Conservation (phyloP, 2,113 vertebrate genomes). For the Candoia aspera region DNA sequence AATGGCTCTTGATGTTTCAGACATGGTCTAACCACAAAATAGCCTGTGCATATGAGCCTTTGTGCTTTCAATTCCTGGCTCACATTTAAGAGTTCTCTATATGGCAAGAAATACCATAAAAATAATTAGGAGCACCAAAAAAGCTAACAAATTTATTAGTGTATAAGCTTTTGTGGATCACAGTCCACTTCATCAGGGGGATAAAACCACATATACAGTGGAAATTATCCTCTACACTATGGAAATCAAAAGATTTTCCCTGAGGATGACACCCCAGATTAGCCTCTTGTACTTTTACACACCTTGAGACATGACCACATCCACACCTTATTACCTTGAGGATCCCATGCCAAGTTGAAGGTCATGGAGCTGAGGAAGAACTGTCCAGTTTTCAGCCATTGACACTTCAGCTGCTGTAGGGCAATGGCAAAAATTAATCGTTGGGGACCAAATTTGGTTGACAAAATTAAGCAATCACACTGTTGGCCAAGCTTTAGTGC, state of each 20-base stretch:
- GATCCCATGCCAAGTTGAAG: slow-evolving; percentile 97
- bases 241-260: not conserved
- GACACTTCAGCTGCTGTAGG: slow-evolving; percentile 90
- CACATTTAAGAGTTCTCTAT: not conserved
- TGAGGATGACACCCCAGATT: not conserved
- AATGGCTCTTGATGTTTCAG: not conserved
- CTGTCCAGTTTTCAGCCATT: slow-evolving; percentile 98
- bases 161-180: not conserved
- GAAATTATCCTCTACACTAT: not conserved
- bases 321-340: slow-evolving; percentile 86
- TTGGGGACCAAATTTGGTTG: slow-evolving; percentile 1
- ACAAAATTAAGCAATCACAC: not conserved
- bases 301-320: slow-evolving; percentile 41
- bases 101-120: not conserved
- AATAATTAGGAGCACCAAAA: not conserved
- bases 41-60: not conserved
- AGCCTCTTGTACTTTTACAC: not conserved
- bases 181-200: not conserved
- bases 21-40: not conserved
- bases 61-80: not conserved
- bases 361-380: slow-evolving; percentile 97
- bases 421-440: slow-evolving; percentile 50
- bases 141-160: not conserved
- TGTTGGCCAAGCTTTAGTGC: not conserved
- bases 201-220: not conserved